Evolutionary conservation across 2,113 vertebrate species (phyloP).

Genomic region (Ceuthmochares aereus): DNA sequence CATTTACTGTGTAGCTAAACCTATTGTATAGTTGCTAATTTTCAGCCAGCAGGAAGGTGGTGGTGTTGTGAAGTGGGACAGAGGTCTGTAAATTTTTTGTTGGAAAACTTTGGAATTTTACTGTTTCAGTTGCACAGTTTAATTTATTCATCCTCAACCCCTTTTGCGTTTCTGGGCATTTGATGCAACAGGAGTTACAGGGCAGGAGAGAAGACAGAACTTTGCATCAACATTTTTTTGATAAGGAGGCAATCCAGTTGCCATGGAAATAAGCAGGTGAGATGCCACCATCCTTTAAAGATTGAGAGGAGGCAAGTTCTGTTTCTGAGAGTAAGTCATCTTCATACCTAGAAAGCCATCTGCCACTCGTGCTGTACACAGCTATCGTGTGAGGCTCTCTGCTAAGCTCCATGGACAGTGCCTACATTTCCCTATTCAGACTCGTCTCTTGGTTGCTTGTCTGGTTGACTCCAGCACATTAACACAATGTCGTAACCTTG

Average conservation of each 20-base stretch:
- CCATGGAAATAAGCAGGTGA: background rate
- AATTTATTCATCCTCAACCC: background rate
- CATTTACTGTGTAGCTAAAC: background rate
- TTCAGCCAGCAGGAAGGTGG: background rate
- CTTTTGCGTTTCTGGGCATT: background rate
- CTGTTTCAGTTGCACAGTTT: background rate
- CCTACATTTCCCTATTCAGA: background rate
- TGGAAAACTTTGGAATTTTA: background rate
- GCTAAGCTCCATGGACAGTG: fast-evolving
- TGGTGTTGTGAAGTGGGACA: background rate
- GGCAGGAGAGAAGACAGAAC: background rate
- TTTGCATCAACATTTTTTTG: background rate
- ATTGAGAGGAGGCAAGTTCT: background rate
- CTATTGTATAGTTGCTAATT: background rate
- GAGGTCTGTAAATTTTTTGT: background rate
- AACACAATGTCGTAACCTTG: background rate
- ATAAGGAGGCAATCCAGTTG: background rate
- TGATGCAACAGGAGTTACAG: background rate
- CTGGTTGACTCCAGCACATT: background rate
- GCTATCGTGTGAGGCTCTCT: background rate
- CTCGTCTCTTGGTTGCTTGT: background rate
- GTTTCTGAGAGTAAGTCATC: background rate
- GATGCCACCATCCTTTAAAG: background rate
- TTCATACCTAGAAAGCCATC: background rate
- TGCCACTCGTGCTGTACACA: background rate